Conservation (phyloP, 2,797 vertebrate species). For the Miichthys miiuy region DNA sequence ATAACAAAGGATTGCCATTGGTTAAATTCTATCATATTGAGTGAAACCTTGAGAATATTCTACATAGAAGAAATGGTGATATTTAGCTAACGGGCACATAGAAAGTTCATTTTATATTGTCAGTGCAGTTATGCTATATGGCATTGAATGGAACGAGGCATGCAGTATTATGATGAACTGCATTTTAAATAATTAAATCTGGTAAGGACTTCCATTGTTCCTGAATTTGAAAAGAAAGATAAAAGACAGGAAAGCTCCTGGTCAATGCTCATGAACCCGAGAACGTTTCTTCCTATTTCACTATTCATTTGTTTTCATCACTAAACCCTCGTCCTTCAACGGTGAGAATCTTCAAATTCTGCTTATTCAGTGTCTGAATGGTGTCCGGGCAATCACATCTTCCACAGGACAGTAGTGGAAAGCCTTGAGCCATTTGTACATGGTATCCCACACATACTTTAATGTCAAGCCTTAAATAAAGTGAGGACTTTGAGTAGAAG, state of each 20-base stretch:
- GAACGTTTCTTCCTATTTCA: not conserved
- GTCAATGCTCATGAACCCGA: not conserved
- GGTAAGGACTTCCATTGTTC: not conserved
- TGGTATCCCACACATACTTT: slow-evolving; percentile 7
- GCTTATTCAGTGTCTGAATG: not conserved
- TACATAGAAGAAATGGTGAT: not conserved
- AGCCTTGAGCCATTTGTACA: slow-evolving; percentile 9
- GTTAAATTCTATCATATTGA: not conserved
- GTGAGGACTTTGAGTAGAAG: not conserved
- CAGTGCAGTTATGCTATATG: not conserved
- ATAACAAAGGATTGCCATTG: no score
- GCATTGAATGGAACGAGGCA: not conserved
- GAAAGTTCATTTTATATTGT: not conserved
- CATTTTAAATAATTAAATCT: not conserved
- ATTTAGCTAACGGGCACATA: not conserved
- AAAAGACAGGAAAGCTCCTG: not conserved
- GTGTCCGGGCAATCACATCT: not conserved
- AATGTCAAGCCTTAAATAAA: slow-evolving; percentile 36
- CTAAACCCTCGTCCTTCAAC: not conserved
- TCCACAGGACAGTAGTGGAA: not conserved
- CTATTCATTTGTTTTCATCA: not conserved
- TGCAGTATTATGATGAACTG: not conserved
- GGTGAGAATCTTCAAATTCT: not conserved
- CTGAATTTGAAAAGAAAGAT: not conserved
- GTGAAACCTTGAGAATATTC: not conserved